Percentiles rank a stretch among this genome's conserved stretches.
Conservation (phyloP, 2,888 invertebrate genomes). For the Tachystola acroxantha region DNA sequence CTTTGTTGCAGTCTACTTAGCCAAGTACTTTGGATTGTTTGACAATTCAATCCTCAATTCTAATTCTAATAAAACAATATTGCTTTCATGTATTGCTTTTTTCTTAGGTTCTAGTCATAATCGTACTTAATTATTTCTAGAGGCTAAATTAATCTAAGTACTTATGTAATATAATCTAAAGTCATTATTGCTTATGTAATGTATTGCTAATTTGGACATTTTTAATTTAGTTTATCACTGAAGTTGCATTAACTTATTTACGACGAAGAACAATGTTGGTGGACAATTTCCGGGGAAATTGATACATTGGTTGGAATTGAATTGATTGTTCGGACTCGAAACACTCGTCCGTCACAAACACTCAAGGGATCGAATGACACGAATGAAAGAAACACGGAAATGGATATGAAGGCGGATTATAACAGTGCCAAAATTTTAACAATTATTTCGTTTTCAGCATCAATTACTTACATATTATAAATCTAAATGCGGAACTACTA, state of each 20-base stretch:
- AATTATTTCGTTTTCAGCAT: too few species aligned
- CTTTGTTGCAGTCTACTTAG: constrained; percentile 61
- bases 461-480: too few species aligned
- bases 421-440: too few species aligned
- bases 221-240: constrained; percentile 17
- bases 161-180: constrained; percentile 13
- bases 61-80: constrained; percentile 42
- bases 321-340: too few species aligned
- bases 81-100: constrained; percentile 53
- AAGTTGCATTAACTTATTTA: constrained; percentile 2
- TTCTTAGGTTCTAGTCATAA: constrained; percentile 16
- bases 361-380: too few species aligned
- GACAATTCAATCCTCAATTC: constrained; percentile 28
- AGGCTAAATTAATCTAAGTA: constrained; percentile 14
- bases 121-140: constrained; percentile 25
- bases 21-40: constrained; percentile 25
- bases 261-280: too few species aligned
- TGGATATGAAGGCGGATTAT: too few species aligned
- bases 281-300: too few species aligned
- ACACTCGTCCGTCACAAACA: too few species aligned
- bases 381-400: too few species aligned
- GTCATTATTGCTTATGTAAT: constrained; percentile 35
- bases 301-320: too few species aligned
- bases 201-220: constrained; percentile 60
- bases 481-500: too few species aligned